These are phyloP conservation scores for Caenorhabditis japonica DNA, from an alignment of 2,888 invertebrate species.

Conservation along the genomic window DNA sequence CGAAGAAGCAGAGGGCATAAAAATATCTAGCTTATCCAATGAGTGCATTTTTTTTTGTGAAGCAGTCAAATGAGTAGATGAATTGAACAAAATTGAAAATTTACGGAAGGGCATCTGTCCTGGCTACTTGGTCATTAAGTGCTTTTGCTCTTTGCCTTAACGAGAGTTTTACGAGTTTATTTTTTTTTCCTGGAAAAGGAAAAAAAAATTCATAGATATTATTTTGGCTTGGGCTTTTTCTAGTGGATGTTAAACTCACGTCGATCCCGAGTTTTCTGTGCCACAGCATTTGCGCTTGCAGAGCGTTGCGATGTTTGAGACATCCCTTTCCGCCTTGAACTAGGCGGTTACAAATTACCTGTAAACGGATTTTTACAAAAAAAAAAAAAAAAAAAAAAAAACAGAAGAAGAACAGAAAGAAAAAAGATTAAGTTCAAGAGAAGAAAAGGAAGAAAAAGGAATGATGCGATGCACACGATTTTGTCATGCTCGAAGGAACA, in stretches of 20 bases:
- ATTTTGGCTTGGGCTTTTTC: too few relatives aligned
- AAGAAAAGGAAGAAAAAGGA: slow-evolving; percentile 21
- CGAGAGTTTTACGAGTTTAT: background rate
- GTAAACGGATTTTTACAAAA: slow-evolving; percentile 5
- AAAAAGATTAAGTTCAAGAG: slow-evolving; percentile 20
- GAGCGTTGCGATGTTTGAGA: slow-evolving; percentile 48
- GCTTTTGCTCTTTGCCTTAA: background rate
- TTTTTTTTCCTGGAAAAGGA: background rate
- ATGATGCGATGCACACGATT: slow-evolving; percentile 39
- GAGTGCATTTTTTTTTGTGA: too few relatives aligned
- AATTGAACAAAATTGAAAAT: slow-evolving; percentile 35
- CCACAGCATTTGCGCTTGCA: slow-evolving; percentile 39
- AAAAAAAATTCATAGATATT: too few relatives aligned
- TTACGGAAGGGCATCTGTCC: too few relatives aligned
- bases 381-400: slow-evolving; percentile 15
- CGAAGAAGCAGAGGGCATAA: too few relatives aligned
- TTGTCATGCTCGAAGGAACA: slow-evolving; percentile 43
- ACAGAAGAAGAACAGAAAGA: slow-evolving; percentile 6
- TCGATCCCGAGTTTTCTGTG: slow-evolving; percentile 45
- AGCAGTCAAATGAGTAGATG: background rate
- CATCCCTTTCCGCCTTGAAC: slow-evolving; percentile 2
- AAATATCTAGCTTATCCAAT: too few relatives aligned
- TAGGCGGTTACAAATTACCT: slow-evolving; percentile 25
- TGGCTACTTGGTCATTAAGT: too few relatives aligned
- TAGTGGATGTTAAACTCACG: too few relatives aligned